Evolutionary conservation across 2,113 vertebrate genomes (phyloP), one percentile per base, ranked within the genome.

Genomic region (Toxotes chatareus): DNA sequence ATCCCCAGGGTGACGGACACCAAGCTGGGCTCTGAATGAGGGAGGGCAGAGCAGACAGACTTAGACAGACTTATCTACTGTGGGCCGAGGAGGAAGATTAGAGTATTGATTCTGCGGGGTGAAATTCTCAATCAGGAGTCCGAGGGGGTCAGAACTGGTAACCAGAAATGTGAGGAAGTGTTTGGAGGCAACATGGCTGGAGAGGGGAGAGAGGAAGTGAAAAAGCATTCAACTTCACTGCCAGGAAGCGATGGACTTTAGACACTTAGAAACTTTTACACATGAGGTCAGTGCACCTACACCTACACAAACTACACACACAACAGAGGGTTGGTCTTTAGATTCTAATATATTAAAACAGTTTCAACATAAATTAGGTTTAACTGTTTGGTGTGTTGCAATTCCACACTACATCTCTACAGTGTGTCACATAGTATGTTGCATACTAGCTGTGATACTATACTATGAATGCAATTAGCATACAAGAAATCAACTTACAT

Each of bases 111-210:
- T 90, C 78, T 84, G 72, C 70, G 38, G 40, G 40, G 83, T 38
- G 62, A 92, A 92, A 91, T 91, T 91, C 86, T 89, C 87, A 81
- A 84, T 90, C 76, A 85, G 42, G 70, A 80, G 51, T 74, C 49
- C 19, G n/a, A 81, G 51, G 51, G 51, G 75, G 63, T 70, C 57
- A 36, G 42, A 66, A 77, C 40, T 62, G 44, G 78, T 70, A 59
- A 79, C 55, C 21, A 40, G 56, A 36, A 51, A 51, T 60, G 36
- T 76, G 60, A 67, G 31, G 61, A 79, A 67, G 84, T 83, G 72
- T 82, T 62, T 31, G 78, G 66, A 65, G 70, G 61, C 60, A 61
- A 70, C 19, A 49, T 46, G 42, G 79, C 73, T 57, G 42, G 49
- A 76, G 73, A 47, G 16, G 44, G 79, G 63, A 79, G 23, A 66